Conservation (phyloP, 2,888 invertebrate species). For the Tridacna crocea region DNA sequence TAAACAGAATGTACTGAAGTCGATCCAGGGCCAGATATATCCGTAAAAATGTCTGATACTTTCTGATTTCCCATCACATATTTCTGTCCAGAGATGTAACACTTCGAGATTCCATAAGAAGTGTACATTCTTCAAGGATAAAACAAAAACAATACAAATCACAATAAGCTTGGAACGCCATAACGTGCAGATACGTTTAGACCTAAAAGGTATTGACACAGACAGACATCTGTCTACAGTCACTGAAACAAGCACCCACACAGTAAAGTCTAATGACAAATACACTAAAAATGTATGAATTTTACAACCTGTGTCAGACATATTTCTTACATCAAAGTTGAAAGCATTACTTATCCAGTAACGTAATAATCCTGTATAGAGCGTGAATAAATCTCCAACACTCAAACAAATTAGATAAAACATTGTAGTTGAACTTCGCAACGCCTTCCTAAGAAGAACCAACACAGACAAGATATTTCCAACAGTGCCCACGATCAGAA, state of each 20-base stretch:
- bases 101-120: conserved; percentile 76
- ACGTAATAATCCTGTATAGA: conserved; percentile 67
- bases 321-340: conserved; percentile 62
- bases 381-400: conserved; percentile 62
- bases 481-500: conserved; percentile 65
- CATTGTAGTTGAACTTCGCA: conserved; percentile 68
- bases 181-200: conserved; percentile 71
- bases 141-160: conserved; percentile 46
- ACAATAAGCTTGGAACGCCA: conserved; percentile 67
- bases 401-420: conserved; percentile 66
- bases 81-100: conserved; percentile 47
- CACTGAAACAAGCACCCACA: conserved; percentile 80
- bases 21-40: conserved; percentile 75
- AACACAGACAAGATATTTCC: conserved; percentile 65
- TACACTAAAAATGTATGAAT: conserved; percentile 79
- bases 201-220: conserved; percentile 77
- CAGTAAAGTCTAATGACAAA: conserved; percentile 74
- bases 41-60: conserved; percentile 37
- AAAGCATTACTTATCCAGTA: conserved; percentile 69
- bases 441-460: conserved; percentile 56
- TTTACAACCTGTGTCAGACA: conserved; percentile 73
- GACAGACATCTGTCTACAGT: conserved; percentile 79
- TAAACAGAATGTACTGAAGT: conserved; percentile 71
- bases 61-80: conserved; percentile 43
- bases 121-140: conserved; percentile 75